These are phyloP conservation scores for Centropyge bicolor DNA, from an alignment of 2,797 vertebrate species.

Conservation along the genomic window DNA sequence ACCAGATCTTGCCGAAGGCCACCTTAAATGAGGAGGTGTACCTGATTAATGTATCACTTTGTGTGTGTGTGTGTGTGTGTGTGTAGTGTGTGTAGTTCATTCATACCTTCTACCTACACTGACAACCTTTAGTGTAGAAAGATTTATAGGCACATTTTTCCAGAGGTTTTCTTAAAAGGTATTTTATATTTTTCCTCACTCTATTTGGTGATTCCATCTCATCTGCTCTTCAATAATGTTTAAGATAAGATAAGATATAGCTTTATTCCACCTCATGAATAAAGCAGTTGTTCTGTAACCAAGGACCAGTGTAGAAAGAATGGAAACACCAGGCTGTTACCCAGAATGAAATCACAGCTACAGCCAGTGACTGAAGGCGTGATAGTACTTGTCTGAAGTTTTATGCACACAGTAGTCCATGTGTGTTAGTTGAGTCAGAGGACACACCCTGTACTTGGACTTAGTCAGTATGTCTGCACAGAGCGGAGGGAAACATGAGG, in stretches of 20 bases:
- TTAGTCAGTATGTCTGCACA: slow-evolving; percentile 70
- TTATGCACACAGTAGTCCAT: slow-evolving; percentile 15
- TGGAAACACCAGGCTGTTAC: slow-evolving; percentile 27
- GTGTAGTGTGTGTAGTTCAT: neutral
- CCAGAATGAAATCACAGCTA: slow-evolving; percentile 29
- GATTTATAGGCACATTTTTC: neutral
- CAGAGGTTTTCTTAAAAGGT: neutral
- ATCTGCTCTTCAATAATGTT: neutral
- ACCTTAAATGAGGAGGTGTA: neutral
- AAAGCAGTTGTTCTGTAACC: neutral
- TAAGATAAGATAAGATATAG: no score
- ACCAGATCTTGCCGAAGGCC: neutral
- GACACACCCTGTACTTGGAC: slow-evolving; percentile 76
- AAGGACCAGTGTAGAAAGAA: neutral
- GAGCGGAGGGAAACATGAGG: slow-evolving; percentile 37
- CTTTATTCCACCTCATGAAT: neutral
- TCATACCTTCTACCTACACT: neutral
- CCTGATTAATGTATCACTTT: neutral
- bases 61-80: neutral
- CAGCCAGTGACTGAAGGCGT: slow-evolving; percentile 14
- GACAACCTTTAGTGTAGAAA: neutral
- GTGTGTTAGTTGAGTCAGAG: slow-evolving; percentile 66
- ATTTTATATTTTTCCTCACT: neutral
- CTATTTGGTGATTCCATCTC: neutral
- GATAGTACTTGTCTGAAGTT: slow-evolving; percentile 48